These are phyloP conservation scores for Trissoscelio sp. DNA, from an alignment of 2,888 invertebrate genomes.

Conservation along the genomic window DNA sequence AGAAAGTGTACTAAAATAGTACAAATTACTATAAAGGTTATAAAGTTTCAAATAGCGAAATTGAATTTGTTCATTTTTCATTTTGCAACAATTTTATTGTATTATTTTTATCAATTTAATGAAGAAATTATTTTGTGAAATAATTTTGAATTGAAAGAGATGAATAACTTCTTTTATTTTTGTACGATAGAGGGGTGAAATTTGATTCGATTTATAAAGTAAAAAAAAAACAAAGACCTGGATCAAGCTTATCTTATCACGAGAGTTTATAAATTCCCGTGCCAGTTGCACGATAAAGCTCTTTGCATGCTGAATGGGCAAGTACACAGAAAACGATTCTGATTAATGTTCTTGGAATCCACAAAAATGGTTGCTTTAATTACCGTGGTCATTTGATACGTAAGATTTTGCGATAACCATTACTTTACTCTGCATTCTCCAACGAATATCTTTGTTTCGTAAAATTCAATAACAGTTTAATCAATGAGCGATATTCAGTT, in stretches of 20 bases:
- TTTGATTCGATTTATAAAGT: slow-evolving; percentile 55
- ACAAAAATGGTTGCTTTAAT: slow-evolving; percentile 62
- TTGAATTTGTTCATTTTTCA: no score
- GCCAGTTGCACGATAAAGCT: slow-evolving; percentile 67
- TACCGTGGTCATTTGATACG: slow-evolving; percentile 49
- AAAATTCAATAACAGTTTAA: background rate
- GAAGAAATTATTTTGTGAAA: no score
- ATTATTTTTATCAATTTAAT: no score
- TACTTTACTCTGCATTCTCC: slow-evolving; percentile 47
- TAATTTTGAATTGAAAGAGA: no score
- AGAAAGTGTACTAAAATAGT: background rate
- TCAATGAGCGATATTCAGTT: background rate
- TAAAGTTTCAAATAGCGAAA: no score
- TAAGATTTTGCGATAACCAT: slow-evolving; percentile 40
- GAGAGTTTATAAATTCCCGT: slow-evolving; percentile 70
- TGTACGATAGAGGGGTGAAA: slow-evolving; percentile 51
- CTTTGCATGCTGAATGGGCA: slow-evolving; percentile 61
- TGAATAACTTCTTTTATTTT: slow-evolving; percentile 21
- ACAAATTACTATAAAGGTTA: no score
- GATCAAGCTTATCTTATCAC: slow-evolving; percentile 71
- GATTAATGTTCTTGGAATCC: slow-evolving; percentile 61
- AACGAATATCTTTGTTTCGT: background rate
- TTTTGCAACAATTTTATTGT: no score
- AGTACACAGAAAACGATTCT: slow-evolving; percentile 56
- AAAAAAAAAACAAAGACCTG: slow-evolving; percentile 55